Conservation (phyloP, 64 coral and sea anemone genomes). For the Cladopsammia gracilis region DNA sequence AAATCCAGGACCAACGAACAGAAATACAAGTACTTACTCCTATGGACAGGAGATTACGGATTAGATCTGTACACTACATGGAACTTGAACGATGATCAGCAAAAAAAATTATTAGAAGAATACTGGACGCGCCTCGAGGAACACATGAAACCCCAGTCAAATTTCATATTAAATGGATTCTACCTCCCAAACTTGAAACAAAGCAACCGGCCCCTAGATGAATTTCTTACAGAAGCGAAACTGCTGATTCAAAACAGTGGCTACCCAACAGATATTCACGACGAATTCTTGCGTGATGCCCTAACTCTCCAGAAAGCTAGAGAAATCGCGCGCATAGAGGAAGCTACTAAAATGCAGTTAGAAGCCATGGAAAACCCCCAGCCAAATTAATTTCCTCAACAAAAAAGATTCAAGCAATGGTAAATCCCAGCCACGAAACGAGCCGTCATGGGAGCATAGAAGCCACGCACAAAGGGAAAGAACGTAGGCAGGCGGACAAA, state of each 20-base stretch:
- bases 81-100: not conserved
- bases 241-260: conserved; percentile 13
- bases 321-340: conserved; percentile 59
- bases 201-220: not conserved
- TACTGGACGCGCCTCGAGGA: conserved; percentile 1
- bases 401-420: conserved; percentile 37
- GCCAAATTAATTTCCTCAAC: conserved; percentile 40
- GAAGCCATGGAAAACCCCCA: conserved; percentile 8
- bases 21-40: conserved; percentile 66
- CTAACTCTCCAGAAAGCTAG: conserved; percentile 60
- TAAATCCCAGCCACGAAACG: conserved; percentile 40
- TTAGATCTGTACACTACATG: not conserved
- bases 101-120: not conserved
- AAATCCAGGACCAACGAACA: conserved; percentile 39
- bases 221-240: conserved; percentile 18
- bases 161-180: conserved; percentile 1
- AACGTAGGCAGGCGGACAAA: conserved; percentile 10
- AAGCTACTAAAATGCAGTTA: not conserved
- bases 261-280: conserved; percentile 18
- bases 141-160: conserved; percentile 24
- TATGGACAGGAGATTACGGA: conserved; percentile 71
- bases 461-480: conserved; percentile 13
- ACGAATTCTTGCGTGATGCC: conserved; percentile 55
- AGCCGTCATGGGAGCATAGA: not conserved
- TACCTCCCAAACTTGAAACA: not conserved